phyloP scores from a whole-genome alignment of 2,797 vertebrate species.

The Gymnothorax reevesii region DNA sequence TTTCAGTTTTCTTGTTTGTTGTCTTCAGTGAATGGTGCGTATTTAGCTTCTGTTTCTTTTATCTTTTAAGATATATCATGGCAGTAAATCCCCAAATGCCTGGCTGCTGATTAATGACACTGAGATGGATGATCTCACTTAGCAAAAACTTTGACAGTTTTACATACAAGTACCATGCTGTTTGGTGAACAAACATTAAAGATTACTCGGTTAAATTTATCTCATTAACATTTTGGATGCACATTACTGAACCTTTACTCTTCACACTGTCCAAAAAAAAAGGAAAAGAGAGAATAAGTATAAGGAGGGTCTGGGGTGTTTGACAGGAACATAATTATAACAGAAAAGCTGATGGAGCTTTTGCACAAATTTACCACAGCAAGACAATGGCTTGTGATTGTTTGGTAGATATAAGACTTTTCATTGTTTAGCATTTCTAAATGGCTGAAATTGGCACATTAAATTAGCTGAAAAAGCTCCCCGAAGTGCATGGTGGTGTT shows the following conservation, averaged over 20 bases:
- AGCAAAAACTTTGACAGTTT: not conserved
- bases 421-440: not conserved
- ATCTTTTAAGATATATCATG: not conserved
- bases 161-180: constrained; percentile 12
- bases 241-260: not conserved
- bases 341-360: not conserved
- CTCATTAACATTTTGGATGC: constrained; percentile 6
- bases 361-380: not conserved
- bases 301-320: not conserved
- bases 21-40: not conserved
- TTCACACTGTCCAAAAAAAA: not conserved
- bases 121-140: not conserved
- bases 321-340: too few relatives aligned
- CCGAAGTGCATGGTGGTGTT: not conserved
- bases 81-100: not conserved
- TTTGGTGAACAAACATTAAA: not conserved
- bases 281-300: not conserved
- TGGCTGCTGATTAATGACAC: constrained; percentile 8
- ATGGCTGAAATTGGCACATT: not conserved
- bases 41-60: not conserved
- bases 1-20: not conserved
- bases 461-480: not conserved
- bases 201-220: constrained; percentile 1
- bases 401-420: not conserved
- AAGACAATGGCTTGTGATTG: not conserved